These are phyloP conservation scores for Leuciscus idus DNA, from an alignment of 2,113 vertebrate species.

Conservation along the genomic window DNA sequence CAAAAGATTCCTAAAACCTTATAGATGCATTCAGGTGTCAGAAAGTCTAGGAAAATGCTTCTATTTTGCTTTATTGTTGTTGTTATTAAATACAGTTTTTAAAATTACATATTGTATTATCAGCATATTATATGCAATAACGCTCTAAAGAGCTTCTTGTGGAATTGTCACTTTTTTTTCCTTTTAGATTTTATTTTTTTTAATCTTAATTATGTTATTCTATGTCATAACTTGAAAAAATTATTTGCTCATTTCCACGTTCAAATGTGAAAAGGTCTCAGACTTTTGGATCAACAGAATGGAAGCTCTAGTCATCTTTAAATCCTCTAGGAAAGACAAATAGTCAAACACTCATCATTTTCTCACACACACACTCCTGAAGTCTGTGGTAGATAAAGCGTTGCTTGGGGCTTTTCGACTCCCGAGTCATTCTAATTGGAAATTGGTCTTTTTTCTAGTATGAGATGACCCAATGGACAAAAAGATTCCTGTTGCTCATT, in stretches of 20 bases:
- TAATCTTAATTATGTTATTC: not conserved
- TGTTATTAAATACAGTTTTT: not conserved
- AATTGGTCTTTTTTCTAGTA: not conserved
- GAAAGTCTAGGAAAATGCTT: not conserved
- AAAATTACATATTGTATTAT: no score
- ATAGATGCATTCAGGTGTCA: not conserved
- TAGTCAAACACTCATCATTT: conserved; percentile 4
- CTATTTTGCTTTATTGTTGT: not conserved
- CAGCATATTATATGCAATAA: not conserved
- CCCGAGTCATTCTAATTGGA: conserved; percentile 33
- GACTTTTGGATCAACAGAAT: not conserved
- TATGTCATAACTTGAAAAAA: not conserved
- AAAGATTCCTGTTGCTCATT: conserved; percentile 19
- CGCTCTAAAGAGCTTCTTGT: no score
- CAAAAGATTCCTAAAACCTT: not conserved
- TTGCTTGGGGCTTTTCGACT: conserved; percentile 6
- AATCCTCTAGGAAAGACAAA: conserved; percentile 1
- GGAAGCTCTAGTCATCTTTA: no score
- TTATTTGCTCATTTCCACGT: no score
- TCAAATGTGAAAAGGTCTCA: not conserved
- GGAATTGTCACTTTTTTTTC: not conserved
- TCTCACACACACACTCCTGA: not conserved
- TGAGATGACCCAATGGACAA: conserved; percentile 30
- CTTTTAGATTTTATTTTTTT: no score
- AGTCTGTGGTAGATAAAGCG: not conserved